Evolutionary conservation across 2,797 vertebrate species (phyloP).

Genomic region (Hydrocynus forskahlii): DNA sequence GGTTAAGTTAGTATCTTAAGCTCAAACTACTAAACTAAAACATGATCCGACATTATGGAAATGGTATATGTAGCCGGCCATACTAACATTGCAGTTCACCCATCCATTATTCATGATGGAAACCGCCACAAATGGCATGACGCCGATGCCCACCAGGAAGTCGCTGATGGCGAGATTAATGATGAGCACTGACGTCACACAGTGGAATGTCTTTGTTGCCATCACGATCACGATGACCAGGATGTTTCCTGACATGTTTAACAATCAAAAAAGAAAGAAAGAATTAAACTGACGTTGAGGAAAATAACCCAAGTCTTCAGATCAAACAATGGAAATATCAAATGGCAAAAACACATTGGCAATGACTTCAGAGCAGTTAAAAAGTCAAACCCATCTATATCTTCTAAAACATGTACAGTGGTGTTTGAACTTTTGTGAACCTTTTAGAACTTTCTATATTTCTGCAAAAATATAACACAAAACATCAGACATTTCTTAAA

Average conservation of each 20-base stretch:
- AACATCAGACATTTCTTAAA: too few species aligned
- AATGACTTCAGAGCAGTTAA: background rate
- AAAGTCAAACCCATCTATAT: too few species aligned
- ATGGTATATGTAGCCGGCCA: background rate
- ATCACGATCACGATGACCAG: constrained; percentile 82
- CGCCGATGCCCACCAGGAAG: constrained; percentile 80
- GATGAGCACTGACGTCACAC: constrained; percentile 80
- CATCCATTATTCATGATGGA: constrained; percentile 79
- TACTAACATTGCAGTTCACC: constrained; percentile 74
- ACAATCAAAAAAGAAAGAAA: constrained; percentile 15
- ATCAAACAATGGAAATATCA: background rate
- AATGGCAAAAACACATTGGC: background rate
- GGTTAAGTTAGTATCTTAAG: background rate
- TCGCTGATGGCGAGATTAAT: constrained; percentile 85
- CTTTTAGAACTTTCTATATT: too few species aligned
- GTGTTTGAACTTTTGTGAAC: too few species aligned
- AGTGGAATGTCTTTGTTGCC: constrained; percentile 81
- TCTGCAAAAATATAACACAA: too few species aligned
- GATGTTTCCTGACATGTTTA: constrained; percentile 73
- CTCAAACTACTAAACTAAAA: too few species aligned
- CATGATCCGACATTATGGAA: background rate
- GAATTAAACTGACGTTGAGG: background rate
- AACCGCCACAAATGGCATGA: constrained; percentile 83
- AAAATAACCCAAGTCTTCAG: background rate
- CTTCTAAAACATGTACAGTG: too few species aligned